A percentile compares a stretch with the other conserved stretches of the same genome.
phyloP scores from a whole-genome alignment of 1,140 invertebrate species.

The Cephus cinctus region DNA sequence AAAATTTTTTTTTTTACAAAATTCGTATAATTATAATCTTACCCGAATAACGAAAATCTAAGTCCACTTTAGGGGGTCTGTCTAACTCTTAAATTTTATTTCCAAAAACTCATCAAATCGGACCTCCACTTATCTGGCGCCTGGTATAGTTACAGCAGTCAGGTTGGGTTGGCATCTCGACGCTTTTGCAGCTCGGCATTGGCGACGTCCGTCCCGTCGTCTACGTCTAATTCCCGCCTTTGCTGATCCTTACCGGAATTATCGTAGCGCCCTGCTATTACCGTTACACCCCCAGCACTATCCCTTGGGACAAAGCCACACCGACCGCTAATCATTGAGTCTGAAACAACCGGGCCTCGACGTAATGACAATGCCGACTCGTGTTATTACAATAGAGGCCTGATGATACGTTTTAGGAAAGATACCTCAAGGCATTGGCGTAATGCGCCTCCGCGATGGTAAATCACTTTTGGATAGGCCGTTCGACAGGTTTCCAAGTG shows the following conservation, averaged over 20 bases:
- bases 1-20: no score
- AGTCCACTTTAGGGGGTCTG: no score
- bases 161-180: slow-evolving; percentile 13
- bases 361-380: slow-evolving; percentile 35
- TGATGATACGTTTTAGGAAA: slow-evolving; percentile 31
- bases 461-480: no score
- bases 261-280: slow-evolving; percentile 33
- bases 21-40: no score
- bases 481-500: no score
- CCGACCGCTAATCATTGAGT: slow-evolving; percentile 36
- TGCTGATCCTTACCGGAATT: slow-evolving; percentile 19
- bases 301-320: slow-evolving; percentile 17
- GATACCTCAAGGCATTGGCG: slow-evolving; percentile 2
- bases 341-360: slow-evolving; percentile 25
- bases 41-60: no score
- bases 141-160: slow-evolving; percentile 25
- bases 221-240: slow-evolving; percentile 26
- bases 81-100: slow-evolving; percentile 10
- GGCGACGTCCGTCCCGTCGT: slow-evolving; percentile 12
- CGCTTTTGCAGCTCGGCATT: slow-evolving; percentile 2
- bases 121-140: slow-evolving; percentile 43
- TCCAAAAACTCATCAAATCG: slow-evolving; percentile 11
- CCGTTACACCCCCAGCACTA: slow-evolving; percentile 20
- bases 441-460: neutral
- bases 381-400: slow-evolving; percentile 32